phyloP scores from a whole-genome alignment of 2,797 vertebrate species.

The Xerus rutilus region DNA sequence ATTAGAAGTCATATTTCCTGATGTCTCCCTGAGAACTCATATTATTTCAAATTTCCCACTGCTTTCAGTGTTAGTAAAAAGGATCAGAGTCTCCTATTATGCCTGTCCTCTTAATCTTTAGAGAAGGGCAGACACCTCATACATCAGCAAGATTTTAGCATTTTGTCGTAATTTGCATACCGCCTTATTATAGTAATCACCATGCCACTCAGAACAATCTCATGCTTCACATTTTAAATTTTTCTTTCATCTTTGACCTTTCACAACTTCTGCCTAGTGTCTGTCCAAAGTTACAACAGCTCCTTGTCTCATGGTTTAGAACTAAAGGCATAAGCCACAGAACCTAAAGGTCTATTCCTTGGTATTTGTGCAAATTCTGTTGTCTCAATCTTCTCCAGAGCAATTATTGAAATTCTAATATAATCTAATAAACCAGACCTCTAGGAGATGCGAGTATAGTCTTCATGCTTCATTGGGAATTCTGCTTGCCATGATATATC shows the following conservation, averaged over 20 bases:
- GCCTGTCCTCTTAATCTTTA: neutral
- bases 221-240: neutral
- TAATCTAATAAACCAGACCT: neutral
- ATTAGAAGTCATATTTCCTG: neutral
- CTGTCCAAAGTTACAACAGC: neutral
- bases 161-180: neutral
- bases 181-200: neutral
- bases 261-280: neutral
- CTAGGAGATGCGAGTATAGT: neutral
- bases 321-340: neutral
- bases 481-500: neutral
- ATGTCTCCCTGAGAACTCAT: neutral
- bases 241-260: neutral
- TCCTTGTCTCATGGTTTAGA: neutral
- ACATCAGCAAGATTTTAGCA: neutral
- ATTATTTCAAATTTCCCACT: neutral
- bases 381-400: neutral
- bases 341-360: neutral
- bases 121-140: fast-evolving
- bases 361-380: neutral
- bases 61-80: neutral
- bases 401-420: neutral
- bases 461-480: neutral
- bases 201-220: neutral
- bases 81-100: neutral